Conservation (phyloP, 1,140 invertebrate genomes). For the Aporrectodea caliginosa region DNA sequence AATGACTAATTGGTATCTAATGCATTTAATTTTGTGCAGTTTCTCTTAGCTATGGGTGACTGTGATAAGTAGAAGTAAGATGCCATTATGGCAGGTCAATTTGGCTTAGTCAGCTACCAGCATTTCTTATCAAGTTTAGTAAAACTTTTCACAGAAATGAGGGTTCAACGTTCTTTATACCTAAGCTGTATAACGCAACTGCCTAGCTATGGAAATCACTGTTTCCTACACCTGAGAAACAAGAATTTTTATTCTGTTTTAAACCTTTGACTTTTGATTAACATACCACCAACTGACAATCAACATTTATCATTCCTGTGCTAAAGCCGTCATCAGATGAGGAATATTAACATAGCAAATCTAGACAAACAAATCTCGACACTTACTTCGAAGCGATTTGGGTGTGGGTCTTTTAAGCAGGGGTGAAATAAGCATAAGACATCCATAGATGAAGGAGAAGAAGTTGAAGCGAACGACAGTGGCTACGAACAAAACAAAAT, state of each 20-base stretch:
- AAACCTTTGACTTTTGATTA: neutral
- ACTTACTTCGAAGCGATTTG: conserved; percentile 66
- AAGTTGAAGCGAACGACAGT: conserved; percentile 76
- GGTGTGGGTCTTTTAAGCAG: conserved; percentile 71
- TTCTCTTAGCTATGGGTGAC: too few species aligned
- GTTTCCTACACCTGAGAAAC: conserved; percentile 15
- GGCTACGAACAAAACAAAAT: conserved; percentile 65
- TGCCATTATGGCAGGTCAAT: too few species aligned
- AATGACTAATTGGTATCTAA: too few species aligned
- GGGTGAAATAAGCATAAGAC: conserved; percentile 74
- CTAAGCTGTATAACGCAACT: too few species aligned
- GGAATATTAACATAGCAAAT: neutral
- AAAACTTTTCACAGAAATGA: too few species aligned
- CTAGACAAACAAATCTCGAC: neutral
- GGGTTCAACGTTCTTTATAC: too few species aligned
- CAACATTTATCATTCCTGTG: neutral
- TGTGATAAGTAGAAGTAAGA: too few species aligned
- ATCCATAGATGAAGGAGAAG: conserved; percentile 76
- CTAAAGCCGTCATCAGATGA: neutral
- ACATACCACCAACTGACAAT: neutral
- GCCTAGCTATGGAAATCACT: neutral
- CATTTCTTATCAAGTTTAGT: too few species aligned
- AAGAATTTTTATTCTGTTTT: neutral
- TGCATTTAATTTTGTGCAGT: too few species aligned
- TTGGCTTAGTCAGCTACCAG: too few species aligned